Evolutionary conservation across 2,888 invertebrate genomes (phyloP), one percentile per base, ranked within the genome.

Genomic region (Bibio marci): DNA sequence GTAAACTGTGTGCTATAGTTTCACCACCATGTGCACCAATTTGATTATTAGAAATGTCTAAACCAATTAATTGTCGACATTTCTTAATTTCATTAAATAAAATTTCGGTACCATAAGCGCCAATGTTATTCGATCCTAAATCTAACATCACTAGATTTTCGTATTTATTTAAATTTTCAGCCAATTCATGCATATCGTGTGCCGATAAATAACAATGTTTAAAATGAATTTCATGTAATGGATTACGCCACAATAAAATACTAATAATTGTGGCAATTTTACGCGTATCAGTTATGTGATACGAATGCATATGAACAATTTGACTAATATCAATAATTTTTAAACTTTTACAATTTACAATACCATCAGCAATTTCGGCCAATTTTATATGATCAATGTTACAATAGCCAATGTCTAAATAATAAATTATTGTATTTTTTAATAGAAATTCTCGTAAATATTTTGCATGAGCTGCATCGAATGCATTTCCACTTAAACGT

Each of bases 21-120:
- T 52, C 49, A 12, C 57, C 61, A 17, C 61, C 62, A 40, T 52
- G 51, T 1, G 46, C 40, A 1, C 57, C 55, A 38, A 61, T 44
- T 4, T 46, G 35, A 32, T 58, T 58, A 28, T 49, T 39, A 8
- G 52, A 50, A 3, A 60, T 45, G 35, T 59, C 50, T 4, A 62
- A 46, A 13, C 47, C 39, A 3, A 50, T 46, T 13, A 61, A 36
- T 0, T 35, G 44, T 2, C 45, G 47, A 4, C 50, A 50, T 0
- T 25, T 27, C 0, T 45, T 40, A 4, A 55, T 50, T 3, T 51
- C 54, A 2, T 48, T 49, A 28, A 61, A 48, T 0, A 61, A 42
- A 3, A 45, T 43, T 12, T 48, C n/a, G 0, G 49, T 46, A 4
- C 62, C 60, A 40, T 56, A 50, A 1, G 53, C 27, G 0, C 49